These are phyloP conservation scores for Pemphigus obesinymphae DNA, from an alignment of 1,140 invertebrate genomes.

Conservation along the genomic window DNA sequence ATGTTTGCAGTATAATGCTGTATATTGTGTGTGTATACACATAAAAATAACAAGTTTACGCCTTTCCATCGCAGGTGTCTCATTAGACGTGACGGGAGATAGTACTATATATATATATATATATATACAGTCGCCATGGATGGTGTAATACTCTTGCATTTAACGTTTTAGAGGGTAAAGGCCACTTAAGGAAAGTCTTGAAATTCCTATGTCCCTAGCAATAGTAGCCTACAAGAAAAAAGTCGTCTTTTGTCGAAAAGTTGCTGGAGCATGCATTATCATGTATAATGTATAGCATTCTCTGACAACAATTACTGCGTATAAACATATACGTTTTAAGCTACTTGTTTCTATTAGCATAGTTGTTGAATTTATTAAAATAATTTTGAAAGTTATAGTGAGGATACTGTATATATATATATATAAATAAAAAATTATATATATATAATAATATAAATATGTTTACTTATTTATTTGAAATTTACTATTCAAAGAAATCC, in stretches of 20 bases:
- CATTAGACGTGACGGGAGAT: neutral
- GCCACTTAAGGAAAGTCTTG: neutral
- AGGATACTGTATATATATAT: too few relatives aligned
- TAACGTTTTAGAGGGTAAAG: neutral
- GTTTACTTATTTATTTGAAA: neutral
- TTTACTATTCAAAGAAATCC: neutral
- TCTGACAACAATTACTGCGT: neutral
- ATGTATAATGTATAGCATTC: neutral
- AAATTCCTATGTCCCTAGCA: neutral
- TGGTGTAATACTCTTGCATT: neutral
- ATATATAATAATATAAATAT: neutral
- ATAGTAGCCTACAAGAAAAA: neutral
- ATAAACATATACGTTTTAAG: neutral
- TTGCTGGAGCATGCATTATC: neutral
- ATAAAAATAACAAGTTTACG: conserved; percentile 11
- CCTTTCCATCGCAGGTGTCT: neutral
- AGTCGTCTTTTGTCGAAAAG: conserved; percentile 15
- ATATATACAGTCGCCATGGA: neutral
- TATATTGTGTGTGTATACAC: neutral
- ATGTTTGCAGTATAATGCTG: neutral
- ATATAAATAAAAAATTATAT: too few relatives aligned
- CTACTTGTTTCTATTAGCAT: neutral
- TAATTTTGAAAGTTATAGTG: too few relatives aligned
- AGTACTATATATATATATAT: too few relatives aligned
- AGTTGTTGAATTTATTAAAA: neutral